Conservation (phyloP, 2,797 vertebrate genomes). For the Ctenopoma multispine region DNA sequence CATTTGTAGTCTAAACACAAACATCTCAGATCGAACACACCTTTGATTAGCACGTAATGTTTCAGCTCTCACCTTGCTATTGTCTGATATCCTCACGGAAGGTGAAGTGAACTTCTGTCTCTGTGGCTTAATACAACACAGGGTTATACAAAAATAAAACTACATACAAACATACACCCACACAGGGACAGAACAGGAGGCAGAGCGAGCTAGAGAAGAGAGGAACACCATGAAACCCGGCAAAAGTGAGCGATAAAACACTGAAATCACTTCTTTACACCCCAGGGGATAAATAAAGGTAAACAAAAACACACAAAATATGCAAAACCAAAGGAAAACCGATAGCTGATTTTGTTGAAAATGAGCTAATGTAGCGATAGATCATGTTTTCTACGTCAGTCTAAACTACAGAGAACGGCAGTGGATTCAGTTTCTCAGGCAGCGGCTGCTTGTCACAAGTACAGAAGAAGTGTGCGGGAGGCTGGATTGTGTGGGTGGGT, state of each 20-base stretch:
- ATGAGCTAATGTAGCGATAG: slow-evolving; percentile 25
- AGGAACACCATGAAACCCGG: slow-evolving; percentile 32
- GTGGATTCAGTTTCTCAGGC: slow-evolving; percentile 37
- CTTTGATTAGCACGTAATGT: slow-evolving; percentile 20
- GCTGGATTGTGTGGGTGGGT: slow-evolving; percentile 58
- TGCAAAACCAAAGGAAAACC: background rate
- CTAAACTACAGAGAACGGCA: slow-evolving; percentile 28
- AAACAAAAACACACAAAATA: slow-evolving; percentile 22
- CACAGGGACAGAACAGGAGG: slow-evolving; percentile 22
- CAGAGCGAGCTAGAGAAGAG: slow-evolving; percentile 19
- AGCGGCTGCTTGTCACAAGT: slow-evolving; percentile 49
- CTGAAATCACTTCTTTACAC: slow-evolving; percentile 19
- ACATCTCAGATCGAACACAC: slow-evolving; percentile 1
- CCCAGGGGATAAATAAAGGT: slow-evolving; percentile 18
- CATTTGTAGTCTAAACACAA: slow-evolving; percentile 11
- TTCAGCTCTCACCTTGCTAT: slow-evolving; percentile 36
- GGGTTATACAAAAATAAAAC: slow-evolving; percentile 33
- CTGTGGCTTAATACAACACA: slow-evolving; percentile 28
- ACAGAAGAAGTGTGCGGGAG: slow-evolving; percentile 40
- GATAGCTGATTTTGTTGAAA: slow-evolving; percentile 26
- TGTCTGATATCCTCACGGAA: slow-evolving; percentile 40
- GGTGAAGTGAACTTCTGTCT: slow-evolving; percentile 40
- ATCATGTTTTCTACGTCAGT: slow-evolving; percentile 13
- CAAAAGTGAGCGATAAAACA: slow-evolving; percentile 42
- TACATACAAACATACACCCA: slow-evolving; percentile 55